A percentile compares a stretch with the other conserved stretches of the same genome.
Evolutionary conservation across 2,797 vertebrate species (phyloP).

Genomic region (Atherinosoma microstoma): DNA sequence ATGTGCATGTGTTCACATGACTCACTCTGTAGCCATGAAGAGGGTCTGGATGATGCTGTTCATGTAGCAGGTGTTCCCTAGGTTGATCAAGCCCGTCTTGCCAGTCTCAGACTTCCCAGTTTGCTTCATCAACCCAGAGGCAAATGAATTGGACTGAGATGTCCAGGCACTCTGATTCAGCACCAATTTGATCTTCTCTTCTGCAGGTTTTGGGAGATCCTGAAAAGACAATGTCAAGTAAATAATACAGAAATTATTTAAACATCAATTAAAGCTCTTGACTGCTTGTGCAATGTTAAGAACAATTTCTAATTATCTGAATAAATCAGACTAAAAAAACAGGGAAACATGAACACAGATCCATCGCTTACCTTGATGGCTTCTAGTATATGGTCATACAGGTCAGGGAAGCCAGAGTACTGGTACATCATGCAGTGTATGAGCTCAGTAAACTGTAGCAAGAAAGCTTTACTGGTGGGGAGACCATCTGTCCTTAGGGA

Average conservation of each 20-base stretch:
- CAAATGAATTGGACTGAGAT: constrained; percentile 94
- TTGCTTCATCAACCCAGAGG: constrained; percentile 90
- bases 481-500: constrained; percentile 90
- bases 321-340: background rate
- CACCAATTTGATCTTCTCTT: constrained; percentile 95
- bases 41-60: constrained; percentile 98
- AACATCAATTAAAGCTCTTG: background rate
- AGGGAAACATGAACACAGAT: background rate
- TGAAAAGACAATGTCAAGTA: constrained; percentile 43
- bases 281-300: background rate
- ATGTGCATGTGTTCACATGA: constrained; percentile 18
- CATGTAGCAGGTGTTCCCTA: constrained; percentile 99
- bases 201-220: constrained; percentile 93
- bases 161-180: constrained; percentile 99
- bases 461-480: constrained; percentile 89
- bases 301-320: background rate
- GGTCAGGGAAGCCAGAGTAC: constrained; percentile 98
- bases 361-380: constrained; percentile 90
- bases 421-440: constrained; percentile 99
- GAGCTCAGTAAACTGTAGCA: constrained; percentile 92
- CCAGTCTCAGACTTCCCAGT: constrained; percentile 97
- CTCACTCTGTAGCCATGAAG: constrained; percentile 99
- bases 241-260: background rate
- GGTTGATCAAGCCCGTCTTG: constrained; percentile 96
- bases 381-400: constrained; percentile 96